phyloP scores from a whole-genome alignment of 2,113 vertebrate genomes.

The Craseonycteris thonglongyai region DNA sequence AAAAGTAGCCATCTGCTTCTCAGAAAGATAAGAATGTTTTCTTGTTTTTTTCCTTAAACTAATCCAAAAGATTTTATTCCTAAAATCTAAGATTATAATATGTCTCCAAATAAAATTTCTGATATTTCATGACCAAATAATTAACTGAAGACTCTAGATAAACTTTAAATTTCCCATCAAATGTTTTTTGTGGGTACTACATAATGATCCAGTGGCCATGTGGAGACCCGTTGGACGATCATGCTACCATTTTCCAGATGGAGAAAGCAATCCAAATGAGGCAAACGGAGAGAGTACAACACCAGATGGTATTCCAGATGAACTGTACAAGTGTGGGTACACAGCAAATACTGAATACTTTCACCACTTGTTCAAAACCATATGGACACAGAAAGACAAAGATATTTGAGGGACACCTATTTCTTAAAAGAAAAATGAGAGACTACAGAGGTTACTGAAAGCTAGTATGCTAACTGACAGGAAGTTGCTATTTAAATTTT shows the following conservation, averaged over 20 bases:
- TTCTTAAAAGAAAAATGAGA: neutral
- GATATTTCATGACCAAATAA: slow-evolving; percentile 27
- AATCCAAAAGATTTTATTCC: slow-evolving; percentile 32
- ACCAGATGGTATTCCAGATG: slow-evolving; percentile 63
- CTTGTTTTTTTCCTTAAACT: slow-evolving; percentile 32
- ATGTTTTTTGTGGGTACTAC: neutral
- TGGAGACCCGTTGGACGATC: slow-evolving; percentile 29
- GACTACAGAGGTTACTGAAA: neutral
- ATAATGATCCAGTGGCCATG: slow-evolving; percentile 38
- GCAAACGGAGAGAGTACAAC: slow-evolving; percentile 22
- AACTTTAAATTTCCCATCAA: slow-evolving; percentile 54
- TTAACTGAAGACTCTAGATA: slow-evolving; percentile 28
- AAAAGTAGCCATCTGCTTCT: slow-evolving; percentile 68
- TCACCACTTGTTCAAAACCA: slow-evolving; percentile 50
- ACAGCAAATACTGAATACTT: slow-evolving; percentile 55
- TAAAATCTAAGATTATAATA: slow-evolving; percentile 23
- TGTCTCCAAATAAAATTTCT: slow-evolving; percentile 8
- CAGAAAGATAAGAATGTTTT: slow-evolving; percentile 46
- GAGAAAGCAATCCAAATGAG: slow-evolving; percentile 48
- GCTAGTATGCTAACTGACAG: neutral
- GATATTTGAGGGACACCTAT: slow-evolving; percentile 31
- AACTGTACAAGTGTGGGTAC: slow-evolving; percentile 56
- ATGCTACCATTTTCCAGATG: slow-evolving; percentile 52
- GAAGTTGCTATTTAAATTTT: neutral
- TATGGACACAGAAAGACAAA: slow-evolving; percentile 39